A percentile compares a stretch with the other conserved stretches of the same genome.
Conservation (phyloP, 30 jellyfish, hydroid and myxozoan genomes). For the Pseudorhiza aurosa region DNA sequence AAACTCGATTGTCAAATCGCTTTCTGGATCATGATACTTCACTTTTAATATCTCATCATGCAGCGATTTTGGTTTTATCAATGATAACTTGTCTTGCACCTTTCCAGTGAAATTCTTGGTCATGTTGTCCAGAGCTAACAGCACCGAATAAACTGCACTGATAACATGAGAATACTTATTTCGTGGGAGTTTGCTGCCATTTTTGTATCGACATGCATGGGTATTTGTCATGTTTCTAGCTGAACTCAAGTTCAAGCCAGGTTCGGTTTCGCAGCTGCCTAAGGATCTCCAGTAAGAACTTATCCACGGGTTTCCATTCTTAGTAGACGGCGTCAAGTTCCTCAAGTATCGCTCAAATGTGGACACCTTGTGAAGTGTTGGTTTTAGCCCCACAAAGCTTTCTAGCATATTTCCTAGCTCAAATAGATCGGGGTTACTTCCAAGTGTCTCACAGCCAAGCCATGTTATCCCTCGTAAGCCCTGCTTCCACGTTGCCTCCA, state of each 20-base stretch:
- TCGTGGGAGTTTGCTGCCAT: conserved; percentile 49
- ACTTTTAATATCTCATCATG: conserved; percentile 26
- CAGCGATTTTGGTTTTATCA: conserved; percentile 18
- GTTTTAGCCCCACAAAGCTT: conserved; percentile 62
- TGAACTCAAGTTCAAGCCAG: neutral
- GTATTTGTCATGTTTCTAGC: neutral
- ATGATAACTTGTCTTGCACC: neutral
- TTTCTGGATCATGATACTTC: conserved; percentile 44
- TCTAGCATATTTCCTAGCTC: conserved; percentile 38
- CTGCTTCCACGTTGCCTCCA: conserved; percentile 58
- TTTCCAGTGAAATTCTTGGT: neutral
- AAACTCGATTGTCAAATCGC: conserved; percentile 31
- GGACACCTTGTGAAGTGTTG: conserved; percentile 43
- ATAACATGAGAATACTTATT: conserved; percentile 70
- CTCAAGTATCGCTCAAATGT: conserved; percentile 47
- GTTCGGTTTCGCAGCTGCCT: neutral
- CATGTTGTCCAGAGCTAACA: conserved; percentile 59
- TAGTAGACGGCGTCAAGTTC: conserved; percentile 4
- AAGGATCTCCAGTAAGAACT: conserved; percentile 54
- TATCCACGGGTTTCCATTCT: conserved; percentile 67
- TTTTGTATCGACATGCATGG: neutral
- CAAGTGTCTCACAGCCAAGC: conserved; percentile 89
- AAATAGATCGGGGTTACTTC: conserved; percentile 33
- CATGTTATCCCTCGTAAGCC: conserved; percentile 72
- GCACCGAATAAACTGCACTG: conserved; percentile 82